Conservation (phyloP, 1,140 invertebrate species). For the Hyposmocoma kahamanoa region DNA sequence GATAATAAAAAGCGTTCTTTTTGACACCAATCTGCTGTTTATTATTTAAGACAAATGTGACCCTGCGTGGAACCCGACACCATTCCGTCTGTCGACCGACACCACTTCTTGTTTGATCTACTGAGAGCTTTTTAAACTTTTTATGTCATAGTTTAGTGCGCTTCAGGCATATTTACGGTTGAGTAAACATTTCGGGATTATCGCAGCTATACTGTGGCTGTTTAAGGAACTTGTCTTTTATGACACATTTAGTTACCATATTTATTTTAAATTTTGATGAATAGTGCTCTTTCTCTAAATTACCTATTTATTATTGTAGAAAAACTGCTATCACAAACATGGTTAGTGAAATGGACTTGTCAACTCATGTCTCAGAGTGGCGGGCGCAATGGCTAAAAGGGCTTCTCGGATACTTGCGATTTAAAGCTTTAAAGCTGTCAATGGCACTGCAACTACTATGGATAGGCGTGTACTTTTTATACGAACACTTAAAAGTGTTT, state of each 20-base stretch:
- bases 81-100: constrained; percentile 55
- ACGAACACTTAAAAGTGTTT: too few species aligned
- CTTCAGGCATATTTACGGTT: constrained; percentile 66
- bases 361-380: too few species aligned
- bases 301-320: too few species aligned
- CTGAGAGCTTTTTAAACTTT: constrained; percentile 73
- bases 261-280: constrained; percentile 24
- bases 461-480: too few species aligned
- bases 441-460: too few species aligned
- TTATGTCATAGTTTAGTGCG: constrained; percentile 69
- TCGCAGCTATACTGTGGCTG: constrained; percentile 26
- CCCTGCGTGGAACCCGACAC: constrained; percentile 57
- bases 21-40: constrained; percentile 70
- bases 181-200: constrained; percentile 62
- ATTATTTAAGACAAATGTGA: constrained; percentile 68
- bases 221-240: constrained; percentile 35
- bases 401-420: too few species aligned
- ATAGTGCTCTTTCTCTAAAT: too few species aligned
- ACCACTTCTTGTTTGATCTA: constrained; percentile 68
- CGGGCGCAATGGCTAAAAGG: too few species aligned
- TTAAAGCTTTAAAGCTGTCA: too few species aligned
- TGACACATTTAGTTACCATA: constrained; percentile 18
- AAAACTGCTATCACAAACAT: too few species aligned
- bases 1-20: constrained; percentile 68
- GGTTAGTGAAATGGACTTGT: too few species aligned